Percentiles rank a stretch among this genome's conserved stretches.
phyloP scores from a whole-genome alignment of 2,888 invertebrate genomes.

The Sericinus montela region DNA sequence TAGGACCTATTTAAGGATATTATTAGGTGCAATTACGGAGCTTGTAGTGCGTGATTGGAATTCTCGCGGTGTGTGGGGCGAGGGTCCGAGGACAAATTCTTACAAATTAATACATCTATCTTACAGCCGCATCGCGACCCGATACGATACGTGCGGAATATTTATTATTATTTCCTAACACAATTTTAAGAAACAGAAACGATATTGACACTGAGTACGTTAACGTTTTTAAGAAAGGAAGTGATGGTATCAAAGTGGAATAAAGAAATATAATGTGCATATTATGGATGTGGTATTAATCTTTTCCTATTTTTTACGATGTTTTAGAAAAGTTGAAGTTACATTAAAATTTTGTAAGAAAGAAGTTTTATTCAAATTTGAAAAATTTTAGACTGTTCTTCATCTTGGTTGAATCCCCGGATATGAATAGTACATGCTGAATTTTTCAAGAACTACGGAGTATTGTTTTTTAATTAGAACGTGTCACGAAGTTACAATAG shows the following conservation, averaged over 20 bases:
- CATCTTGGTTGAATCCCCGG: no score
- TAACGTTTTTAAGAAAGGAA: slow-evolving; percentile 16
- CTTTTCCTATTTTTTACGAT: no score
- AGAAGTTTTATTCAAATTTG: no score
- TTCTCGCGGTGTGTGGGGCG: slow-evolving; percentile 46
- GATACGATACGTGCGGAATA: slow-evolving; percentile 69
- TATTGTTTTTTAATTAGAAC: no score
- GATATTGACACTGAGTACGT: slow-evolving; percentile 48
- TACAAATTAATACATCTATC: slow-evolving; percentile 79
- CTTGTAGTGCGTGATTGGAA: slow-evolving; percentile 79
- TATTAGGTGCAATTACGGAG: slow-evolving; percentile 77
- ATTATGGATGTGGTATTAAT: neutral
- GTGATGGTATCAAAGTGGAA: neutral
- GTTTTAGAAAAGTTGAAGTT: no score
- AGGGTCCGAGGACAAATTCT: slow-evolving; percentile 76
- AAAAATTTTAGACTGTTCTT: no score
- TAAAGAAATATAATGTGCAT: neutral
- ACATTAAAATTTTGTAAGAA: no score
- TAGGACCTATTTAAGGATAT: slow-evolving; percentile 70
- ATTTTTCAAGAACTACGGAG: no score
- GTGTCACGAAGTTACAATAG: no score
- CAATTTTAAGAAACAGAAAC: slow-evolving; percentile 38
- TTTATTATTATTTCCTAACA: slow-evolving; percentile 56
- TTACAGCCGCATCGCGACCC: slow-evolving; percentile 52
- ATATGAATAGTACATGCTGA: no score